Evolutionary conservation across 1,140 invertebrate species (phyloP).

Genomic region (Drosophila leontia): DNA sequence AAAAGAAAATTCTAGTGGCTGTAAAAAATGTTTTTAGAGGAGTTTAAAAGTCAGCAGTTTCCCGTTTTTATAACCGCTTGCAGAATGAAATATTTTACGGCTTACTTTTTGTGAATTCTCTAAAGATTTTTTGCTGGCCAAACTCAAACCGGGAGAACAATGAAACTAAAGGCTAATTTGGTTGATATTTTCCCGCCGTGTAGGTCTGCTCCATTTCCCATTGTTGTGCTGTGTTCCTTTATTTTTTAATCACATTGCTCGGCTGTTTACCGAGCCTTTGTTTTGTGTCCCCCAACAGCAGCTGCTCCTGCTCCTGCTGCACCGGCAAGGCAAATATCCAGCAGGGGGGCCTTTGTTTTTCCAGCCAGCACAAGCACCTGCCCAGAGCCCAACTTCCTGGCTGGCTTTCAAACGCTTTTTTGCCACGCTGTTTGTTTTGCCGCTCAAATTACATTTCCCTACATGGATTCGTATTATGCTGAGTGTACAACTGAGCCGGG

Average conservation of each 20-base stretch:
- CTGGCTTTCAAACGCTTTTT: conserved; percentile 19
- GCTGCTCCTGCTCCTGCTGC: conserved; percentile 13
- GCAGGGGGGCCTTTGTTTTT: conserved; percentile 66
- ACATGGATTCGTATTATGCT: conserved; percentile 67
- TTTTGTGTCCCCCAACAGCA: conserved; percentile 19
- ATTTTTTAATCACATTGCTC: conserved; percentile 67
- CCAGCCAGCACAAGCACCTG: conserved; percentile 53
- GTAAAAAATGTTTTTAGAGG: not conserved
- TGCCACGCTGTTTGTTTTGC: conserved; percentile 65
- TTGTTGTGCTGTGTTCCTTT: conserved; percentile 52
- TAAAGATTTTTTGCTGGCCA: not conserved
- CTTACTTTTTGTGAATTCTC: not conserved
- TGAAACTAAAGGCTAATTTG: conserved; percentile 13
- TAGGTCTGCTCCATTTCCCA: conserved; percentile 40
- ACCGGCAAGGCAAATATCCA: conserved; percentile 51
- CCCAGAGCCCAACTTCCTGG: conserved; percentile 29
- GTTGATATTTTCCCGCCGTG: conserved; percentile 17
- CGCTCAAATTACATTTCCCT: conserved; percentile 79
- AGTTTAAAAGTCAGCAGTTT: not conserved
- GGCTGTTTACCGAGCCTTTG: conserved; percentile 57
- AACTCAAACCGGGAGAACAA: not conserved
- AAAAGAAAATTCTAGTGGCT: not conserved
- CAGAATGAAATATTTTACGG: conserved; percentile 4
- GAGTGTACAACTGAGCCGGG: conserved; percentile 48
- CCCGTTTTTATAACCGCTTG: not conserved